Percentiles rank a stretch among this genome's conserved stretches.
Evolutionary conservation across 2,888 invertebrate genomes (phyloP).

Genomic region (Formica aserva): DNA sequence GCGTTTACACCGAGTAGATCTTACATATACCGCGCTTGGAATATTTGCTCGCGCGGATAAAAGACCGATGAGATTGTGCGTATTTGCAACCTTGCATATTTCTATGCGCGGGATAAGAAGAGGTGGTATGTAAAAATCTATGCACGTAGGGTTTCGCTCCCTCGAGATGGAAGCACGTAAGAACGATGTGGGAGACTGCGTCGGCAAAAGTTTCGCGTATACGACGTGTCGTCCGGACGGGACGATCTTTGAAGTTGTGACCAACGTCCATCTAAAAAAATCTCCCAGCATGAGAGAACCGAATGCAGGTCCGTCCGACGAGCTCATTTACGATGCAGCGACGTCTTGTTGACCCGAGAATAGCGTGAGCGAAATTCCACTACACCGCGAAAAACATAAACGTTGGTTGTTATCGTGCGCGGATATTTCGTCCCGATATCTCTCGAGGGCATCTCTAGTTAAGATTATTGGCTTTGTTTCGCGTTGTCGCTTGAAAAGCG

Average conservation of each 20-base stretch:
- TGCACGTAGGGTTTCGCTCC: slow-evolving; percentile 44
- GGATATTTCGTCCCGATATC: slow-evolving; percentile 5
- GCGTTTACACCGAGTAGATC: slow-evolving; percentile 20
- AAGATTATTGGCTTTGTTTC: slow-evolving; percentile 13
- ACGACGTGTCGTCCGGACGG: slow-evolving; percentile 38
- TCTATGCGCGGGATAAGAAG: not conserved
- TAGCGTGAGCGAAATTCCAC: slow-evolving; percentile 33
- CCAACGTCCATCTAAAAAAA: slow-evolving; percentile 53
- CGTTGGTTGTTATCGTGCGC: slow-evolving; percentile 25
- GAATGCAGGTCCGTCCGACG: slow-evolving; percentile 12
- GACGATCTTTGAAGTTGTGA: slow-evolving; percentile 62
- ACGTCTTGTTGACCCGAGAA: slow-evolving; percentile 52
- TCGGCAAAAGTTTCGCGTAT: slow-evolving; percentile 53
- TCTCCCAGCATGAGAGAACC: slow-evolving; percentile 47
- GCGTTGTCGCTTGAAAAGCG: not conserved
- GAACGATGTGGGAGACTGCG: slow-evolving; percentile 20
- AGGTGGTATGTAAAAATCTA: slow-evolving; percentile 39
- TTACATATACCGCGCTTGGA: not conserved
- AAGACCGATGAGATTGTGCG: slow-evolving; percentile 34
- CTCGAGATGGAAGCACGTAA: slow-evolving; percentile 20
- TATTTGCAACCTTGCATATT: slow-evolving; percentile 22
- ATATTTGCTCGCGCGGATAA: slow-evolving; percentile 23
- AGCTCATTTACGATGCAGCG: slow-evolving; percentile 59
- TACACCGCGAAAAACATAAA: slow-evolving; percentile 18
- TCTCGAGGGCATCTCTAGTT: not conserved